Evolutionary conservation across 2,113 vertebrate genomes (phyloP), one percentile per base, ranked within the genome.

Genomic region (Gobio gobio): DNA sequence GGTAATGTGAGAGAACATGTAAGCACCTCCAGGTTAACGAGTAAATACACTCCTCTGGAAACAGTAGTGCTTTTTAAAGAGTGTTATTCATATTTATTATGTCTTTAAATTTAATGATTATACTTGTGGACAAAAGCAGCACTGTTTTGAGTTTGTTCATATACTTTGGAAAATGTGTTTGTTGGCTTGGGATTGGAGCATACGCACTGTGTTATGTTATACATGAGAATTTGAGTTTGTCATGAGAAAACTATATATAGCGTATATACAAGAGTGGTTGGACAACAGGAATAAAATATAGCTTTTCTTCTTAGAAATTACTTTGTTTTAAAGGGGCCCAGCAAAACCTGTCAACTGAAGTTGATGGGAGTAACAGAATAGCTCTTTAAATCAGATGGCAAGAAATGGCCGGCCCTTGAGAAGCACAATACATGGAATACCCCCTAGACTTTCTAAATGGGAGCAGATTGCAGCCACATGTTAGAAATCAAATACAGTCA

Each of bases 401-500:
- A 79, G 26, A 81, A 80, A 63, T 89, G 49, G 86, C 79, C 86
- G 85, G 68, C 77, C 87, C 61, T 40, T 78, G 64, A 89, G 91
- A 90, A 91, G 93, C 90, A 91, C 66, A 91, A 91, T 88, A 82
- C 29, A 86, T 81, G 82, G 33, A 80, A 85, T 86, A 91, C 91
- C 89, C 90, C 80, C 70, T 72, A 77, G 77, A 86, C 66, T 78
- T 56, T 77, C 87, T 87, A 86, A 84, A 90, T 58, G 86, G 84
- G 87, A 82, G 85, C 91, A 93, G 93, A 94, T 94, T 94, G 89
- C 93, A 91, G 91, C 90, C 93, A 94, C 92, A 94, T 94, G 93
- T 93, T 91, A 89, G 86, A 88, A 86, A 91, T 85, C 66, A 82
- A 68, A 68, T 16, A 51, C 79, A 68, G 40, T 45, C 47, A n/a